Base-by-base conservation (phyloP, 2,888 invertebrate species). In the Callosobruchus maculatus region DNA sequence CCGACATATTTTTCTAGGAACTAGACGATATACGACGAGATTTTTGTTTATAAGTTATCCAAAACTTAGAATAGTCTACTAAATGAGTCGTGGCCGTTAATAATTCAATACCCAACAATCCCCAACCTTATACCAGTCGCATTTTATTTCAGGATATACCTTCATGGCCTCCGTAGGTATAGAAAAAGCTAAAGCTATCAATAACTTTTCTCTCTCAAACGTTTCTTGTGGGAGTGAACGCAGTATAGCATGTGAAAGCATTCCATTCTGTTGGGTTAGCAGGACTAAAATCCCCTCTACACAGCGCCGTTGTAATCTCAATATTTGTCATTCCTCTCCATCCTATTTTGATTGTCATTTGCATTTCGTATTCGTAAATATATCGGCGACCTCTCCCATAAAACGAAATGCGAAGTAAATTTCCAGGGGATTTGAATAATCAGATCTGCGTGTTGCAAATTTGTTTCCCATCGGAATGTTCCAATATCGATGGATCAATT, bases 381-480 rank as follows among this genome's bases (percentile, higher is more conserved):
- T 78, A 82, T 79, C 80, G 77, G 78, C 78, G 70, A 67, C 73
- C 72, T 73, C 49, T 49, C 74, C 77, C 81, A 78, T 79, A 81
- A 81, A 82, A 81, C 81, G 82, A 83, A 84, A 82, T 83, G 80
- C 82, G 82, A 84, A 83, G 83, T 84, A 83, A 83, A 84, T 83
- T 84, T 83, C 83, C 80, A 77, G 80, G 79, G 82, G 83, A 84
- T 84, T 84, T 84, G 83, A 84, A 84, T 84, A 84, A 84, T 84
- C 82, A 83, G 83, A 84, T 84, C 83, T 84, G 82, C 82, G 80
- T 83, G 83, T 83, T 49, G 49, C 82, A 84, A 84, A 84, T 84
- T 84, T 84, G 82, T 83, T 84, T 83, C 49, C 49, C 82, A 78
- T 78, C 73, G 76, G 73, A 75, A 74, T 70, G 71, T 74, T 72